phyloP scores from a whole-genome alignment of 2,797 vertebrate species.

The Vireo griseus region DNA sequence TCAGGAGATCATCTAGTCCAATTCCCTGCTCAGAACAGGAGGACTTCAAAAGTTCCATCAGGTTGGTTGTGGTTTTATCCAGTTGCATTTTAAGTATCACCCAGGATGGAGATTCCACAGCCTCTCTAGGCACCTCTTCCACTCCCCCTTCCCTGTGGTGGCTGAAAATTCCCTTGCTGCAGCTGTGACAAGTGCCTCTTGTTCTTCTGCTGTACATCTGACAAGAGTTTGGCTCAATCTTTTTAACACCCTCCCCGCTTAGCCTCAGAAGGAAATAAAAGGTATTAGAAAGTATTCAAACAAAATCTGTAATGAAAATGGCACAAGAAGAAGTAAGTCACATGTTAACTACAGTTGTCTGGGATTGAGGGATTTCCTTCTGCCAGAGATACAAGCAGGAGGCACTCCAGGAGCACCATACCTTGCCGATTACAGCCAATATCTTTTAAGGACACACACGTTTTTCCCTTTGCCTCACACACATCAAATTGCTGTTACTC shows the following conservation, averaged over 20 bases:
- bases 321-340: neutral
- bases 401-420: neutral
- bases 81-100: neutral
- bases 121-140: neutral
- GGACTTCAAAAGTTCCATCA: neutral
- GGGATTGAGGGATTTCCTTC: neutral
- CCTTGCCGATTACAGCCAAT: neutral
- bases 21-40: neutral
- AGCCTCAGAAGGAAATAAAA: neutral
- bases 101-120: neutral
- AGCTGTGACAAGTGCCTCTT: neutral
- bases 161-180: neutral
- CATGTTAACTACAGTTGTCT: neutral
- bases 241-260: neutral
- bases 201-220: neutral
- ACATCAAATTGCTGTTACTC: neutral
- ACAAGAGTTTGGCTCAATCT: neutral
- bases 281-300: neutral
- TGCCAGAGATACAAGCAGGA: neutral
- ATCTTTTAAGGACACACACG: neutral
- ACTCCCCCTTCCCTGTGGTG: neutral
- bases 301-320: neutral
- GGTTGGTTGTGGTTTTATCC: neutral
- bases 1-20: neutral
- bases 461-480: neutral